phyloP scores from a whole-genome alignment of 2,888 invertebrate genomes.

The Dolomedes plantarius region DNA sequence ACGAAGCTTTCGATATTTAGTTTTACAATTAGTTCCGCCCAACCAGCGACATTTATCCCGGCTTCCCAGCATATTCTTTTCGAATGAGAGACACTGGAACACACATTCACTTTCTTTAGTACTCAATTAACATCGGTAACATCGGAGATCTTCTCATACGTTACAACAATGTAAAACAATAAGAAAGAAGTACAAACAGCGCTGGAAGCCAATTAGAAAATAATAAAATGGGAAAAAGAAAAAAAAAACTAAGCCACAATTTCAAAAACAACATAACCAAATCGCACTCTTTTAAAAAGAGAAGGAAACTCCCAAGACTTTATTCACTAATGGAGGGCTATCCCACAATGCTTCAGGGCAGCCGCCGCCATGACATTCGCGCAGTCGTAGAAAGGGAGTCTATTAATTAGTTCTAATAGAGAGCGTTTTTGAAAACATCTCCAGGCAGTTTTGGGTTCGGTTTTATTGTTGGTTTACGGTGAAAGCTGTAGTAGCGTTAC shows the following conservation, averaged over 20 bases:
- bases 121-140: neutral
- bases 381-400: constrained; percentile 48
- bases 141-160: neutral
- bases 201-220: constrained; percentile 1
- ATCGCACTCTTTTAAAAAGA: constrained; percentile 6
- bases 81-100: no score
- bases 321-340: constrained; percentile 69
- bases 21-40: neutral
- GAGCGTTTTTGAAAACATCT: constrained; percentile 63
- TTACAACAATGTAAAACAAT: neutral
- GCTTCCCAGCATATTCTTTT: no score
- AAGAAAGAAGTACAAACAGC: neutral
- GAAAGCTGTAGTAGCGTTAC: neutral
- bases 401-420: constrained; percentile 62
- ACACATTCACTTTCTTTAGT: neutral
- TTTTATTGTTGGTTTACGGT: neutral
- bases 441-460: constrained; percentile 26
- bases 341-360: constrained; percentile 67
- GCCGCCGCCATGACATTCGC: constrained; percentile 61
- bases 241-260: neutral
- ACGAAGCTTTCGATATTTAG: neutral
- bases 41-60: neutral
- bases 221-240: neutral
- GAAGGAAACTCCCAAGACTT: constrained; percentile 57
- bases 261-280: constrained; percentile 5